Evolutionary conservation across 2,797 vertebrate genomes (phyloP).

Genomic region (Artibeus jamaicensis): DNA sequence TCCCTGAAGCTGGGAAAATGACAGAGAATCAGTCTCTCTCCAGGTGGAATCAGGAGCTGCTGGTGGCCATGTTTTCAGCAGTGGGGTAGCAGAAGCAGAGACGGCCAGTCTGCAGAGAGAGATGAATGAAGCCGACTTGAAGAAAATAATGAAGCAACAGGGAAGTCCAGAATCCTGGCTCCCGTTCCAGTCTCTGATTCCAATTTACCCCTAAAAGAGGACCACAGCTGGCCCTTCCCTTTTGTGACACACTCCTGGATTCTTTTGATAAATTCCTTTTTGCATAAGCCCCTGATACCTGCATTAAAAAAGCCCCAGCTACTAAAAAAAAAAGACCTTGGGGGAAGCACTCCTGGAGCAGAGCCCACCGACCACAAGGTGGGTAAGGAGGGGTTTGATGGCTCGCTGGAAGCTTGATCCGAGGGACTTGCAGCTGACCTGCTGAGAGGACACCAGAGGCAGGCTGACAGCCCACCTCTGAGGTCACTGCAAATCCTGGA

Average conservation of each 20-base stretch:
- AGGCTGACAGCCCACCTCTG: background rate
- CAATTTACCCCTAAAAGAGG: background rate
- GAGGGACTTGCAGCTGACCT: background rate
- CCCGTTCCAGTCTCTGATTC: background rate
- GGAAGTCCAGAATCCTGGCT: background rate
- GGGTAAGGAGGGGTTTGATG: background rate
- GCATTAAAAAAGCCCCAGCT: background rate
- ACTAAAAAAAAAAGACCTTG: background rate
- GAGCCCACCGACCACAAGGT: background rate
- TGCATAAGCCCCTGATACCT: background rate
- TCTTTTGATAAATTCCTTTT: slow-evolving; percentile 12
- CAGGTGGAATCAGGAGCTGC: background rate
- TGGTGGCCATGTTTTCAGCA: background rate
- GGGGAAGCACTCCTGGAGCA: background rate
- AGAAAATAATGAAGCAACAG: background rate
- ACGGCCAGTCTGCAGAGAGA: background rate
- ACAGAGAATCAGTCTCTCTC: background rate
- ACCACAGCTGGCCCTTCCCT: background rate
- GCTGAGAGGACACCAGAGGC: rapidly evolving
- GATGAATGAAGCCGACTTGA: background rate
- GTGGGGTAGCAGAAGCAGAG: background rate
- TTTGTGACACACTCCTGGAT: background rate
- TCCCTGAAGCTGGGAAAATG: background rate
- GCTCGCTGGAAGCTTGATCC: too few relatives aligned
- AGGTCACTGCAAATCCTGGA: background rate